Evolutionary conservation across 2,797 vertebrate species (phyloP).

Genomic region (Aldrovandia affinis): DNA sequence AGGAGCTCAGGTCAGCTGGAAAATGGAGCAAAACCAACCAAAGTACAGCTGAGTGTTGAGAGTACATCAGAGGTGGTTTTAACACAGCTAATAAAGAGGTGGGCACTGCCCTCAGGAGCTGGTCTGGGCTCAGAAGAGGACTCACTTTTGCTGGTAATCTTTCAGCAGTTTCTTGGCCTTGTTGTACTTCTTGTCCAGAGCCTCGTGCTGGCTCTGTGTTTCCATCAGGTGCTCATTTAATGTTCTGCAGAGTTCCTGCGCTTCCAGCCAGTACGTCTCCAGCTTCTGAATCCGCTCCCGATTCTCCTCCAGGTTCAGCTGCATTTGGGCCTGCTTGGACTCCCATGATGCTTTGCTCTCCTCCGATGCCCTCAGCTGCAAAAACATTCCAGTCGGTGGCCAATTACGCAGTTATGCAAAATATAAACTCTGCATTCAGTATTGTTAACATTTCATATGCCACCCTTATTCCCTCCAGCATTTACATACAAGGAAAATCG

Average conservation of each 20-base stretch:
- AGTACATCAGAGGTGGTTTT: background rate
- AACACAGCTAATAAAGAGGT: background rate
- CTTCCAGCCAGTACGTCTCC: conserved; percentile 89
- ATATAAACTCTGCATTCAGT: background rate
- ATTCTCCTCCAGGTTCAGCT: conserved; percentile 80
- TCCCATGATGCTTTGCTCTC: conserved; percentile 79
- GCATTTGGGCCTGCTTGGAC: conserved; percentile 76
- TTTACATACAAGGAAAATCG: no score
- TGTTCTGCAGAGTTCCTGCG: conserved; percentile 86
- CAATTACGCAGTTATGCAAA: conserved; percentile 23
- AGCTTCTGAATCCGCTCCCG: conserved; percentile 83
- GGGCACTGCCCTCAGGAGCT: conserved; percentile 1
- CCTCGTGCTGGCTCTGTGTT: conserved; percentile 84
- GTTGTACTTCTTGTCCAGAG: conserved; percentile 90
- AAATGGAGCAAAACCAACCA: background rate
- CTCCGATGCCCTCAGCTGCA: conserved; percentile 77
- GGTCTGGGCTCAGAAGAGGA: conserved; percentile 28
- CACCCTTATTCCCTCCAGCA: background rate
- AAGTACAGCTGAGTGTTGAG: background rate
- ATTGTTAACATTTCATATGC: background rate
- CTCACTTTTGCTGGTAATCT: conserved; percentile 92
- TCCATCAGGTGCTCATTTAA: conserved; percentile 85
- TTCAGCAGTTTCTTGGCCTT: conserved; percentile 93
- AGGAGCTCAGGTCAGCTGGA: background rate
- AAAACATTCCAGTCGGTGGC: conserved; percentile 34